Percentiles rank a stretch among this genome's conserved stretches.
Evolutionary conservation across 2,888 invertebrate species (phyloP).

Genomic region (Drosophila mayaguana): DNA sequence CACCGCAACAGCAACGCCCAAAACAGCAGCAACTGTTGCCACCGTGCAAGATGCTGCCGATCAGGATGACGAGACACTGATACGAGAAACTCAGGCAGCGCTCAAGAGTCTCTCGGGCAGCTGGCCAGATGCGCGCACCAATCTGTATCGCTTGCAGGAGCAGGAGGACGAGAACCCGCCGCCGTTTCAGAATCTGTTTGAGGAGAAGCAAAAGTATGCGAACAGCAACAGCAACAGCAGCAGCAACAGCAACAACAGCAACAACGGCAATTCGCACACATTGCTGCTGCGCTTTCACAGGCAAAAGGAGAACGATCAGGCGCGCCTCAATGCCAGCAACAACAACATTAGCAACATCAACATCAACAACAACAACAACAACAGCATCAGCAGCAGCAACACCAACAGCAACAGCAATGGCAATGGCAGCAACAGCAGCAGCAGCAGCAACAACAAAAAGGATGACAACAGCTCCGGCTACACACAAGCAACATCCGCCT

Average conservation of each 20-base stretch:
- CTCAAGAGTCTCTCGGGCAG: constrained; percentile 94
- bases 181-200: constrained; percentile 93
- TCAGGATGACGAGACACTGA: constrained; percentile 93
- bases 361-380: constrained; percentile 62
- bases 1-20: not conserved
- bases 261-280: constrained; percentile 41
- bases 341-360: constrained; percentile 38
- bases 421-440: constrained; percentile 4
- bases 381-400: constrained; percentile 4
- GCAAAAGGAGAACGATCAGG: constrained; percentile 85
- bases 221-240: constrained; percentile 22
- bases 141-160: constrained; percentile 88
- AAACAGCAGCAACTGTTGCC: constrained; percentile 21
- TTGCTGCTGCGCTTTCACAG: constrained; percentile 86
- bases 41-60: constrained; percentile 75
- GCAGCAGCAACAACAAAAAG: constrained; percentile 22
- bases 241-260: constrained; percentile 13
- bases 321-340: constrained; percentile 74
- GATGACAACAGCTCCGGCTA: constrained; percentile 85
- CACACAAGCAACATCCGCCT: constrained; percentile 91
- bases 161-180: constrained; percentile 93
- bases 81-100: constrained; percentile 95
- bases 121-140: constrained; percentile 90
- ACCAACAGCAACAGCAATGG: not conserved
- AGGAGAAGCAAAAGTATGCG: constrained; percentile 89